Base-by-base conservation (phyloP, 2,113 vertebrate species). In the Mirounga angustirostris region DNA sequence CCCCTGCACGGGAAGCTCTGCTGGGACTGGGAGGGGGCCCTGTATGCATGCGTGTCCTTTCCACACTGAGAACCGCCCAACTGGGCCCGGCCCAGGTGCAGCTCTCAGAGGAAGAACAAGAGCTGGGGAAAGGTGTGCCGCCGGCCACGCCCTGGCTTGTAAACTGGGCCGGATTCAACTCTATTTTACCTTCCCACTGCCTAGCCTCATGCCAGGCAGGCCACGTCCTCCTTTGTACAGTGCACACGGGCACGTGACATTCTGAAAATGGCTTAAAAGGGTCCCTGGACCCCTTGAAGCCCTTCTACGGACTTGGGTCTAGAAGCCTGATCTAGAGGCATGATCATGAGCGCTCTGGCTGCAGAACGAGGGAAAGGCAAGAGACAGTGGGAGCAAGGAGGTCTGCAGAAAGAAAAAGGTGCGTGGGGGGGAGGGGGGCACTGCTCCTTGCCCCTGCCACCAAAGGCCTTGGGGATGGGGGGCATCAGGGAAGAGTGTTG, bases 121-220 rank as follows among this genome's bases (percentile, higher is more conserved):
- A 11, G 52, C 61, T 0, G 0, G 40, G 54, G 58, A 50, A 4
- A 18, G 28, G 56, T 0, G 2, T 0, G 9, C 50, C 2, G n/a
- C 12, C 16, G 6, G 22, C 59, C 19, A 2, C 0, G 0, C 59
- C 16, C 33, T 52, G 43, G 40, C 80, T 63, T 21, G 4, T 54
- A 11, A 16, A 67, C 73, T n/a, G 6, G 6, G 26, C 65, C 30
- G 3, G 13, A 19, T 19, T 79, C 22, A 43, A 10, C 16, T 26
- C 43, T 22, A 21, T 5, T 36, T 81, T 1, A 26, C 12, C 3
- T 24, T 69, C 18, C 46, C 30, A 1, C 22, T 9, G 28, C 61
- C 11, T 7, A 46, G 33, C 46, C 33, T 28, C 16, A 13, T 2
- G 43, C 58, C 5, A 0, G 63, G 69, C 87, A 74, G 86, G n/a